A percentile compares a stretch with the other conserved stretches of the same genome.
Evolutionary conservation across 2,113 vertebrate genomes (phyloP).

Genomic region (Ivindomyrus marchei): DNA sequence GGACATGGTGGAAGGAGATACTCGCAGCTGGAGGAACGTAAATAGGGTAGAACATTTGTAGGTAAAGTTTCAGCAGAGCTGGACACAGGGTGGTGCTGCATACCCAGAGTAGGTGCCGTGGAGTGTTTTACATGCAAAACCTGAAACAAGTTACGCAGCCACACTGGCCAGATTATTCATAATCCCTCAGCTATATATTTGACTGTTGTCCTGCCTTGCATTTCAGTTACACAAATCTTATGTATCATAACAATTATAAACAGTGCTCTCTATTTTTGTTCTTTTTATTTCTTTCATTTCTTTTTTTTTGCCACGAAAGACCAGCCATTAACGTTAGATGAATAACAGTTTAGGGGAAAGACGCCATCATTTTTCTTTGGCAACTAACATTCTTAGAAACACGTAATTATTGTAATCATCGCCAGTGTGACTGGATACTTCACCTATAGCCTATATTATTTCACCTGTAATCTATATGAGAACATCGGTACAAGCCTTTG

Average conservation of each 20-base stretch:
- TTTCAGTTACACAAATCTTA: background rate
- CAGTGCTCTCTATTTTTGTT: background rate
- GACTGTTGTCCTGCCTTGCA: background rate
- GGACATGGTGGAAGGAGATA: background rate
- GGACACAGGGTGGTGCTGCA: background rate
- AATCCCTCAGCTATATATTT: background rate
- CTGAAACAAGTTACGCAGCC: background rate
- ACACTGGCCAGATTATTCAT: background rate
- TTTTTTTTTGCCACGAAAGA: background rate
- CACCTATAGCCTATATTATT: background rate
- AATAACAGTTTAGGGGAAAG: background rate
- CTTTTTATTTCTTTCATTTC: background rate
- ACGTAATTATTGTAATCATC: background rate
- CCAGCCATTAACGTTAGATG: background rate
- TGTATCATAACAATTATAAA: background rate
- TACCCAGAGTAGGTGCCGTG: background rate
- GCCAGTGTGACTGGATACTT: background rate
- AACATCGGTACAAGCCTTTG: background rate
- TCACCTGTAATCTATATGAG: background rate
- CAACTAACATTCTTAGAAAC: background rate
- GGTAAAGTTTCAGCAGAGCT: background rate
- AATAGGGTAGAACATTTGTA: background rate
- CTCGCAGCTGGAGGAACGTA: background rate
- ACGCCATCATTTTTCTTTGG: background rate
- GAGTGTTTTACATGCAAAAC: background rate